Percentiles rank a stretch among this genome's conserved stretches.
These are phyloP conservation scores for Heliopora coerulea DNA, from an alignment of 92 coral and sea anemone species.

Conservation along the genomic window DNA sequence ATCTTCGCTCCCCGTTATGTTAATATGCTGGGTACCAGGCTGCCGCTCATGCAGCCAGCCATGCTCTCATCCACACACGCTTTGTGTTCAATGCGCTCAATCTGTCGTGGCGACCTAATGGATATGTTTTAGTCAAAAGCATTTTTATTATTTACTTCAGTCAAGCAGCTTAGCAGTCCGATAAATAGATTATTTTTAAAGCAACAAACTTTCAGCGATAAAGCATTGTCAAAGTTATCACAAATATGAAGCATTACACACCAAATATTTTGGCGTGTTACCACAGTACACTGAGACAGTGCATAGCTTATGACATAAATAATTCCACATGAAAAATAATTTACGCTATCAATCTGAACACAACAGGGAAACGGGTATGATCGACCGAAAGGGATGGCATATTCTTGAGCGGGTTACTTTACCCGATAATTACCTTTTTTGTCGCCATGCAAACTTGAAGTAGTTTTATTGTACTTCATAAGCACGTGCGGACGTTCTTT, in stretches of 20 bases:
- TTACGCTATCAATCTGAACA: not conserved
- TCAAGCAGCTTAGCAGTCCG: not conserved
- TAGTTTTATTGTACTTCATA: conserved; percentile 16
- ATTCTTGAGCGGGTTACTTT: not conserved
- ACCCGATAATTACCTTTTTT: conserved; percentile 4
- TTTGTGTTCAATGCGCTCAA: not conserved
- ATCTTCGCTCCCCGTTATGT: no score
- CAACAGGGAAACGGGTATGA: not conserved
- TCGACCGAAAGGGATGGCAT: not conserved
- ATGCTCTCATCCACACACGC: not conserved
- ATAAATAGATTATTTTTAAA: not conserved
- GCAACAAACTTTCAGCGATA: not conserved
- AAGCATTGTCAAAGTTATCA: not conserved
- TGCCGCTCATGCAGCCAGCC: not conserved
- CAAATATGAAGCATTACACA: not conserved
- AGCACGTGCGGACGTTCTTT: conserved; percentile 67
- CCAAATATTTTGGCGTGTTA: no score
- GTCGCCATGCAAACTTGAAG: not conserved
- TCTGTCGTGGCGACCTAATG: not conserved
- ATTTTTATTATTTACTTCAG: not conserved
- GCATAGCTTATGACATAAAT: not conserved
- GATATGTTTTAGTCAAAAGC: not conserved
- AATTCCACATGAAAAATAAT: not conserved
- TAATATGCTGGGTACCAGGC: no score
- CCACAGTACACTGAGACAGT: not conserved